These are phyloP conservation scores for Boloria euphrosyne DNA, from an alignment of 2,888 invertebrate genomes.

Conservation along the genomic window DNA sequence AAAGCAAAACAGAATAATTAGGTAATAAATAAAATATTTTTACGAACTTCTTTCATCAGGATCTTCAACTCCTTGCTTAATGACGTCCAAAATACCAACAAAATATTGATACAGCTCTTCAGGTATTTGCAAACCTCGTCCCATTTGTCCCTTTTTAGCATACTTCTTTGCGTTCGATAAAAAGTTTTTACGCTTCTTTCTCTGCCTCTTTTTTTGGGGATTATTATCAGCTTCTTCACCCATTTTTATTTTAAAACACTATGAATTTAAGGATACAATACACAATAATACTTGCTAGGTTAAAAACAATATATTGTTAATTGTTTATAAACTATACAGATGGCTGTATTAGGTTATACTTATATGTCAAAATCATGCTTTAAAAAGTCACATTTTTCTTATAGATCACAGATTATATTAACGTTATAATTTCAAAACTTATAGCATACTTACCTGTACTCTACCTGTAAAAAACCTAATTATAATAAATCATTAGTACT, in stretches of 20 bases:
- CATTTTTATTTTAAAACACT: constrained; percentile 50
- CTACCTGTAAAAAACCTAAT: too few relatives aligned
- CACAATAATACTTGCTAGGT: background rate
- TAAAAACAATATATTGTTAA: too few relatives aligned
- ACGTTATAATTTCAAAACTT: background rate
- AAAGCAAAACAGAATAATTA: background rate
- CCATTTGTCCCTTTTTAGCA: constrained; percentile 87
- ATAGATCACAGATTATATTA: background rate
- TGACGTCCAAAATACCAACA: constrained; percentile 87
- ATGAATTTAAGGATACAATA: background rate
- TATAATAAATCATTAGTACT: too few relatives aligned
- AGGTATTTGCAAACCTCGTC: constrained; percentile 86
- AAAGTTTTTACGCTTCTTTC: constrained; percentile 85
- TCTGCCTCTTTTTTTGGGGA: constrained; percentile 69
- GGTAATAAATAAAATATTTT: background rate
- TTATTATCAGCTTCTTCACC: constrained; percentile 55
- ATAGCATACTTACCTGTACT: background rate
- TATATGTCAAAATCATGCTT: constrained; percentile 24
- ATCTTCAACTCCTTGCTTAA: constrained; percentile 85
- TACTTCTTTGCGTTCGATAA: constrained; percentile 89
- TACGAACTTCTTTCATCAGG: constrained; percentile 87
- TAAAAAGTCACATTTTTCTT: background rate
- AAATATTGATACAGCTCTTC: constrained; percentile 90
- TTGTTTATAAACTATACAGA: constrained; percentile 9
- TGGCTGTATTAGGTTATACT: constrained; percentile 9